Evolutionary conservation across 2,888 invertebrate genomes (phyloP).

Genomic region (Corbicula japonica): DNA sequence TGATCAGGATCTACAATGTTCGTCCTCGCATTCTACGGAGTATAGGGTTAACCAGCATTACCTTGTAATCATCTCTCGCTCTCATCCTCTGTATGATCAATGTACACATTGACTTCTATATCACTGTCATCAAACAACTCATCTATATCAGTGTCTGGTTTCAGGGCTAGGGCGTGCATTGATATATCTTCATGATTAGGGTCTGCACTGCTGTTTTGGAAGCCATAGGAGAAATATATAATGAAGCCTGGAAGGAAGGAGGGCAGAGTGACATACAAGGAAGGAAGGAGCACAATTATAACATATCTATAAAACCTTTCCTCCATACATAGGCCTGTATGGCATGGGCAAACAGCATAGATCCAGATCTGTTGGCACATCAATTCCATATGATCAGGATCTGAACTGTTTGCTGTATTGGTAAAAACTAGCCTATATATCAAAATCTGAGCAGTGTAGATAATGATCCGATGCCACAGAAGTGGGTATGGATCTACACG

Average conservation of each 20-base stretch:
- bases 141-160: constrained; percentile 29
- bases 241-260: constrained; percentile 80
- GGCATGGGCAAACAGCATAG: no score
- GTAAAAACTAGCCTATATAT: not conserved
- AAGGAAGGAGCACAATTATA: not conserved
- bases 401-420: not conserved
- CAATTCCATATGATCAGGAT: not conserved
- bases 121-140: constrained; percentile 49
- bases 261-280: not conserved
- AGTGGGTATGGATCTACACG: no score
- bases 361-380: not conserved
- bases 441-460: no score
- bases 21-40: no score
- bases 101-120: constrained; percentile 14
- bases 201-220: constrained; percentile 83
- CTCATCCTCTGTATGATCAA: constrained; percentile 35
- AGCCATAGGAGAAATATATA: constrained; percentile 86
- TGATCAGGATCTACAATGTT: no score
- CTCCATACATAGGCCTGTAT: not conserved
- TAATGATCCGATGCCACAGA: no score
- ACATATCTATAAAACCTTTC: not conserved
- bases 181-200: constrained; percentile 41
- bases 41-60: no score
- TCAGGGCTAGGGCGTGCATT: constrained; percentile 34
- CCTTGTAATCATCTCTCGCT: not conserved